Evolutionary conservation across 1,140 invertebrate species (phyloP), one percentile per base, ranked within the genome.

Genomic region (Polyergus mexicanus): DNA sequence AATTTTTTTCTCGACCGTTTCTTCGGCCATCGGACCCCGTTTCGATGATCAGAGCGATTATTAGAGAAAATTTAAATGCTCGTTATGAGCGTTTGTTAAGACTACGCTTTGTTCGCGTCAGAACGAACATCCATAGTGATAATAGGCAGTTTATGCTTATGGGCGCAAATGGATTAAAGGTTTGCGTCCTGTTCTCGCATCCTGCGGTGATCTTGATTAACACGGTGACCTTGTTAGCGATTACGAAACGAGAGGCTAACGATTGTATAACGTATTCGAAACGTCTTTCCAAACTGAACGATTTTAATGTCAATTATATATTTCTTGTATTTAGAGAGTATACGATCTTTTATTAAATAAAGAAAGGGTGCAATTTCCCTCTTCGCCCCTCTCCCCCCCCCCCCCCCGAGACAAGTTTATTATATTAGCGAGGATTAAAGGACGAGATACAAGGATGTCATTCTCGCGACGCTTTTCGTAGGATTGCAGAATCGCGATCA

Each of bases 161-260:
- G 87, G 60, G 63, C 83, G 71, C 69, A 88, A 89, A 89, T 89
- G 71, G 87, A 89, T 86, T 86, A 89, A 89, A 89, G 84, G 85
- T 85, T 66, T 66, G 54, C 69, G 69, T 88, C 84, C 87, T 75
- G 65, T 75, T 71, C 74, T 87, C 80, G 54, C 87, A 62, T 80
- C 71, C 83, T 41, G 62, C 56, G 47, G 54, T 28, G 35, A 22
- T 86, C 75, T 66, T 44, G 56, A 74, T 83, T 83, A 83, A 83
- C 68, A 69, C 4, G 38, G 54, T 60, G 68, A 74, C 78, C 78
- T 68, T 44, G 19, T 83, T 81, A 60, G 51, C 25, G 44, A 72
- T 10, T 44, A 28, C n/a, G 44, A 51, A 6, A 13, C 77, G 65
- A 58, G 65, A 19, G 60, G 60, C 51, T 72, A 72, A 83, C 68